Percentiles rank a stretch among this genome's conserved stretches.
phyloP scores from a whole-genome alignment of 2,113 vertebrate species.

The Myanophis thanlyinensis region DNA sequence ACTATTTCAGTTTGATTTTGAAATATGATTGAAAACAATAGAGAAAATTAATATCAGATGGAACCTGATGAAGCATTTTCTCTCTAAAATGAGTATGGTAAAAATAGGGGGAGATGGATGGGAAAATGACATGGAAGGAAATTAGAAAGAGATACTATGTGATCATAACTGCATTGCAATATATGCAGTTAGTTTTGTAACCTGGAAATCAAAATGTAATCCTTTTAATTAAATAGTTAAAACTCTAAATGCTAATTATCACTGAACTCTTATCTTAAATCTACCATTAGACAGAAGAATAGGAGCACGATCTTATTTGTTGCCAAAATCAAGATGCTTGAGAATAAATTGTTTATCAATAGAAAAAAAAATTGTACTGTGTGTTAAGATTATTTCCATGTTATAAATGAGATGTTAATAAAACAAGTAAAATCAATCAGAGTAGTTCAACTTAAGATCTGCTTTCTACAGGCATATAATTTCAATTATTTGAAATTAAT shows the following conservation, averaged over 20 bases:
- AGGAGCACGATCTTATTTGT: not conserved
- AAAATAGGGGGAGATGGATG: not conserved
- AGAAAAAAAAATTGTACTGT: not conserved
- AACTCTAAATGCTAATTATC: not conserved
- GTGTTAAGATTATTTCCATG: not conserved
- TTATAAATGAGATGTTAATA: not conserved
- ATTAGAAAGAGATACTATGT: not conserved
- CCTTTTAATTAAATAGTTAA: not conserved
- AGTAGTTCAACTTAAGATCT: not conserved
- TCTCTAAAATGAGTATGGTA: not conserved
- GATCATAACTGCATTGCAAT: not conserved
- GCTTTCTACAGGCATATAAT: not conserved
- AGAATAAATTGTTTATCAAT: not conserved
- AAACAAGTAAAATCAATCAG: not conserved
- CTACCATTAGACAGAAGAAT: not conserved
- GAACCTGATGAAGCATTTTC: not conserved
- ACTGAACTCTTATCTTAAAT: not conserved
- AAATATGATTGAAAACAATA: not conserved
- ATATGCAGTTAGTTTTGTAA: not conserved
- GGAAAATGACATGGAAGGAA: not conserved
- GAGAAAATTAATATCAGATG: not conserved
- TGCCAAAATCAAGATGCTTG: constrained; percentile 3
- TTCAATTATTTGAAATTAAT: not conserved
- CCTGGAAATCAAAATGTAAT: not conserved
- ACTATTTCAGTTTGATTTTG: not conserved